Evolutionary conservation across 2,888 invertebrate species (phyloP), one percentile per base, ranked within the genome.

Genomic region (Drosophila basisetae): DNA sequence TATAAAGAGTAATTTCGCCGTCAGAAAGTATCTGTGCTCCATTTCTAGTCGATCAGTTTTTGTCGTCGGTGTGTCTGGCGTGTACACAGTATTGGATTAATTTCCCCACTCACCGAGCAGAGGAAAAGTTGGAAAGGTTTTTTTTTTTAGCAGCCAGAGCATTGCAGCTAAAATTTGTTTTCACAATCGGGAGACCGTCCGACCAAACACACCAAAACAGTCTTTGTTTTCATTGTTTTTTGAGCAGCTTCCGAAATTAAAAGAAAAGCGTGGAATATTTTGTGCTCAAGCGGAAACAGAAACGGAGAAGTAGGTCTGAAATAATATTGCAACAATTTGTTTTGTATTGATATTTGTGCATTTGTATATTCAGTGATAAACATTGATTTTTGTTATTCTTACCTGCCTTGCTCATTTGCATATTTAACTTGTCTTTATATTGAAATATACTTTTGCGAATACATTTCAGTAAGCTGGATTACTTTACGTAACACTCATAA

Each of bases 211-310:
- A 58, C 39, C 25, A 58, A 41, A 22, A 22, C 5, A 11, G 28
- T 16, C n/a, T 39, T 30, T 30, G 28, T 30, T 18, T 25, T 39
- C 7, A 28, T 18, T 28, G 13, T n/a, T 18, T 39, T 56, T 39
- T 18, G 30, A 9, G 41, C n/a, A 58, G 41, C 58, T 58, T 58
- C 22, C 39, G 41, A 58, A 43, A 58, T 43, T 41, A 41, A 41
- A 58, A 58, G 56, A 31, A 58, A 58, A 10, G 10, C 41, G 30
- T 41, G 6, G 16, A 58, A 43, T 2, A 22, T 31, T 58, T 58
- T 11, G 22, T 6, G 58, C 41, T 43, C 58, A 30, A 18, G 31
- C 58, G 43, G 58, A 58, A 58, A 43, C 41, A 31, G 41, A 31
- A 41, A 18, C n/a, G 16, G 41, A 16, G 16, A 31, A 31, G 16